A percentile compares a stretch with the other conserved stretches of the same genome.
Conservation (phyloP, 2,797 vertebrate species). For the Pitangus sulphuratus region DNA sequence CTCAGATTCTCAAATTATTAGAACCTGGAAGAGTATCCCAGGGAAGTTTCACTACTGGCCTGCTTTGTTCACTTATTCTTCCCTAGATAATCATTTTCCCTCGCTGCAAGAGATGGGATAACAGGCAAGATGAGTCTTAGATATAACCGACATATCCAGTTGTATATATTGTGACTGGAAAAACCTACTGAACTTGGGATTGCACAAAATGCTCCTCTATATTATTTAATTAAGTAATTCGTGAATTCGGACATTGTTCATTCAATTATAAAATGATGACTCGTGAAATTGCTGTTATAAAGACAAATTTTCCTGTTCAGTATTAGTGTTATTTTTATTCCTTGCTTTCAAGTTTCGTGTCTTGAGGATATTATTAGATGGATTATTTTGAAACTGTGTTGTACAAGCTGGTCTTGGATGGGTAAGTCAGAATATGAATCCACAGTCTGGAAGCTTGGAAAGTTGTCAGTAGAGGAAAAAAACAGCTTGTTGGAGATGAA, state of each 20-base stretch:
- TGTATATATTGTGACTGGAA: no score
- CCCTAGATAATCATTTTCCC: no score
- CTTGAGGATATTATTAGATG: neutral
- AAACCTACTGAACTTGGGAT: no score
- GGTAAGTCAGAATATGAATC: neutral
- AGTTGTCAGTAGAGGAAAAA: neutral
- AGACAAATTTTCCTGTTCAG: neutral
- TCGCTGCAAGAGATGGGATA: no score
- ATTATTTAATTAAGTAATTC: no score
- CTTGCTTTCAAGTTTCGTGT: neutral
- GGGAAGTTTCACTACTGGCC: neutral
- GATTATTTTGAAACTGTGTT: neutral
- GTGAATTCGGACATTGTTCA: no score
- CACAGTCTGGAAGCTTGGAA: neutral
- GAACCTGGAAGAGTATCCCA: neutral
- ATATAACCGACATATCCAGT: no score
- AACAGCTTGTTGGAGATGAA: fast-evolving
- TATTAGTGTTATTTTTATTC: neutral
- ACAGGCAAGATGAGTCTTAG: no score
- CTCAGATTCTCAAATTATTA: neutral
- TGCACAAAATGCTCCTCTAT: no score
- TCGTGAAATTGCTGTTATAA: neutral
- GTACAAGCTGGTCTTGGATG: fast-evolving
- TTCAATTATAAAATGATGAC: no score
- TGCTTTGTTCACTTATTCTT: neutral